Evolutionary conservation across 2,797 vertebrate genomes (phyloP).

Genomic region (Phoeniculus purpureus): DNA sequence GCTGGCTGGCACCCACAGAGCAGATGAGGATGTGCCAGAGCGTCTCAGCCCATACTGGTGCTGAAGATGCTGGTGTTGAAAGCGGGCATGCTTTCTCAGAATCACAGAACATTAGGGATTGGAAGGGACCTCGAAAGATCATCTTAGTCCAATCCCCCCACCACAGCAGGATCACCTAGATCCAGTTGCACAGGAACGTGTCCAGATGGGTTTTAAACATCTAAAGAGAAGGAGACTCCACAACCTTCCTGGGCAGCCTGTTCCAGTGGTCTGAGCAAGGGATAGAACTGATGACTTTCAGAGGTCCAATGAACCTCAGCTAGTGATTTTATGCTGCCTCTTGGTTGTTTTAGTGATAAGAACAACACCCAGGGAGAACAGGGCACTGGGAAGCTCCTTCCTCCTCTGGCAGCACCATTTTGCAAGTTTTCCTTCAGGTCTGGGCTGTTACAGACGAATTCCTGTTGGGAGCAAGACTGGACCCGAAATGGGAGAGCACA

Average conservation of each 20-base stretch:
- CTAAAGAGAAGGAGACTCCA: too few relatives aligned
- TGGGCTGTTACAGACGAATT: neutral
- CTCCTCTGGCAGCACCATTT: neutral
- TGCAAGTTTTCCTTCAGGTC: neutral
- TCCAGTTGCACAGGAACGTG: too few relatives aligned
- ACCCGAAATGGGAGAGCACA: neutral
- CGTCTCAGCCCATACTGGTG: neutral
- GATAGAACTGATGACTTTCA: neutral
- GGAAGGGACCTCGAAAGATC: too few relatives aligned
- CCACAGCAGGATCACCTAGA: too few relatives aligned
- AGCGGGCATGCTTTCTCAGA: neutral
- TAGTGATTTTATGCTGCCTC: neutral
- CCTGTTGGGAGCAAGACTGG: rapidly evolving
- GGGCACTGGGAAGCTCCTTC: neutral
- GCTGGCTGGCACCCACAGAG: neutral
- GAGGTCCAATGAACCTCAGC: neutral
- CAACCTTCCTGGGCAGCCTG: too few relatives aligned
- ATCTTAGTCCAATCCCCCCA: too few relatives aligned
- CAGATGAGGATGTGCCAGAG: neutral
- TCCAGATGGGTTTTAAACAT: too few relatives aligned
- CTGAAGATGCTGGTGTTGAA: neutral
- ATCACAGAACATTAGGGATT: too few relatives aligned
- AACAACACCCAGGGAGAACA: neutral
- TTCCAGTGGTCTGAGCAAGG: neutral
- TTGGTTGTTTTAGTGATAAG: neutral